These are phyloP conservation scores for Belgica antarctica DNA, from an alignment of 2,888 invertebrate genomes.

Conservation along the genomic window DNA sequence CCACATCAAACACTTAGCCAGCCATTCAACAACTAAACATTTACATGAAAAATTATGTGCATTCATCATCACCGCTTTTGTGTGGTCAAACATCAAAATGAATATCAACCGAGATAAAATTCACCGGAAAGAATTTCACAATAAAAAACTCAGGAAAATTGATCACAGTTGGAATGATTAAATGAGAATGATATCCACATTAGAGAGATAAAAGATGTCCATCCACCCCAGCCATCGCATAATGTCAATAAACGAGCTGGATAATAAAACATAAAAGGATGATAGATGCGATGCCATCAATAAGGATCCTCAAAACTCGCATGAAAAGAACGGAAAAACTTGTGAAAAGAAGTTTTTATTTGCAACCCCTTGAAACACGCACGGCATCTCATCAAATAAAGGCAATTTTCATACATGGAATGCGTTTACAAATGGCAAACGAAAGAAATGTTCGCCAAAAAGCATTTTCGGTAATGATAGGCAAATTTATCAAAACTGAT, in stretches of 20 bases:
- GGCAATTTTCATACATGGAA: conserved; percentile 5
- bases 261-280: conserved; percentile 35
- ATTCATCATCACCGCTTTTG: conserved; percentile 17
- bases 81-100: not conserved
- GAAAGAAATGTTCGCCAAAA: not conserved
- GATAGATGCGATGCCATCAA: conserved; percentile 28
- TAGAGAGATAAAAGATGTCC: not conserved
- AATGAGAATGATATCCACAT: conserved; percentile 29
- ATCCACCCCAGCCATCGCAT: conserved; percentile 5
- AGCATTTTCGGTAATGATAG: not conserved
- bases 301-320: conserved; percentile 17
- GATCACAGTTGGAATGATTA: conserved; percentile 24
- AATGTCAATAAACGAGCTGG: conserved; percentile 26
- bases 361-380: conserved; percentile 29
- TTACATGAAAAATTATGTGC: not conserved
- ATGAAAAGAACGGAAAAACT: conserved; percentile 16
- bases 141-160: conserved; percentile 7
- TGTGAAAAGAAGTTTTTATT: not conserved
- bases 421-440: not conserved
- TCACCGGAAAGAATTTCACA: not conserved
- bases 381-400: conserved; percentile 34
- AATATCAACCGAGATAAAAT: not conserved
- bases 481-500: conserved; percentile 22
- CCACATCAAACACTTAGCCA: too few species aligned
- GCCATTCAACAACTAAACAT: not conserved